Evolutionary conservation across 2,797 vertebrate species (phyloP).

Genomic region (Ibycter americanus): DNA sequence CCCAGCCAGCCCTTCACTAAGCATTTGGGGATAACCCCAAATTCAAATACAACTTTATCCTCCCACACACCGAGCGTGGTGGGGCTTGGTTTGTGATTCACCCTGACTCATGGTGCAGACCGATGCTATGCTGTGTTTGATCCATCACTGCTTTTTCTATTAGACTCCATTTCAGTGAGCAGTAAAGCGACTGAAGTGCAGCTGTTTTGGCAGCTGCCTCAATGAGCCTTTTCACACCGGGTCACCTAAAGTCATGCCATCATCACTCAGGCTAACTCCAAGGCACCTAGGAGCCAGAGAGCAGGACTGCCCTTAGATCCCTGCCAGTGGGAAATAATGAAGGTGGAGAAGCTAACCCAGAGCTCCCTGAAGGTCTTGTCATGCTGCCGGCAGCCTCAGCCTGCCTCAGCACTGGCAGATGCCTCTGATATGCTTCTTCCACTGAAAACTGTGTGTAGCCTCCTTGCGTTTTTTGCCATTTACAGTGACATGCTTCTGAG

Average conservation of each 20-base stretch:
- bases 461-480: neutral
- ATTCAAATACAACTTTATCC: neutral
- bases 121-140: neutral
- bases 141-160: neutral
- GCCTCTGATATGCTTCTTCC: neutral
- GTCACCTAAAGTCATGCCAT: neutral
- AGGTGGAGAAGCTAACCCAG: neutral
- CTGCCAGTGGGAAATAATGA: neutral
- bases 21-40: neutral
- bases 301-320: neutral
- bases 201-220: neutral
- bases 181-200: neutral
- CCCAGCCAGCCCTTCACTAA: neutral
- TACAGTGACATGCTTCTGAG: neutral
- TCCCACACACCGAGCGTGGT: fast-evolving
- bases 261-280: neutral
- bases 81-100: neutral
- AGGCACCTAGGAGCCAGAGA: neutral
- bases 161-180: neutral
- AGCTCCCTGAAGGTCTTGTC: neutral
- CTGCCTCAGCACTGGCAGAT: neutral
- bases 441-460: neutral
- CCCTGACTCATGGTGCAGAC: neutral
- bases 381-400: neutral
- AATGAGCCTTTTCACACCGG: fast-evolving